Percentiles rank a stretch among this genome's conserved stretches.
Conservation (phyloP, 2,797 vertebrate genomes). For the Silurus lanzhouensis region DNA sequence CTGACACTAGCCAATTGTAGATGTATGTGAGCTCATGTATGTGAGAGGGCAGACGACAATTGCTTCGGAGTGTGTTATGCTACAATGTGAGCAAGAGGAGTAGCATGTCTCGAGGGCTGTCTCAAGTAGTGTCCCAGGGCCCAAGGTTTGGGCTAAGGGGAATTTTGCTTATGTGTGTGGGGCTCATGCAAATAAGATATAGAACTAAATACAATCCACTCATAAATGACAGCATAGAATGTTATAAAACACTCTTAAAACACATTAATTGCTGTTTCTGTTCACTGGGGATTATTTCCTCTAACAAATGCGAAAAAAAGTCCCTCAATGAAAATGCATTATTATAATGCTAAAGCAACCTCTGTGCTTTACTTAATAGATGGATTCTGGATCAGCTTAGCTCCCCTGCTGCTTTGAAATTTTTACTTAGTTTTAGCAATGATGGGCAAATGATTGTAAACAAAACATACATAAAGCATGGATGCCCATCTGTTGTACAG, state of each 20-base stretch:
- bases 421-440: background rate
- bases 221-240: background rate
- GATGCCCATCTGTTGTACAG: background rate
- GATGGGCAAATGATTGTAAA: background rate
- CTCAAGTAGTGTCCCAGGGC: background rate
- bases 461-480: background rate
- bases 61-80: background rate
- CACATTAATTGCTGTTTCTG: background rate
- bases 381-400: background rate
- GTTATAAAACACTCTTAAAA: background rate
- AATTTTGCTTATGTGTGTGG: background rate
- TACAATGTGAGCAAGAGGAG: background rate
- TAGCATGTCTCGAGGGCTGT: background rate
- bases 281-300: background rate
- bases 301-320: background rate
- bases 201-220: background rate
- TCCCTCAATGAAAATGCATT: background rate
- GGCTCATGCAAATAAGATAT: constrained; percentile 4
- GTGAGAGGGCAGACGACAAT: background rate
- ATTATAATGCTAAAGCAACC: background rate
- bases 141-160: background rate
- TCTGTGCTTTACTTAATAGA: background rate
- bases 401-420: background rate
- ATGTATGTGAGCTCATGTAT: background rate
- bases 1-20: background rate